Evolutionary conservation across 2,797 vertebrate genomes (phyloP), one percentile per base, ranked within the genome.

Genomic region (Jordanella pulchra): DNA sequence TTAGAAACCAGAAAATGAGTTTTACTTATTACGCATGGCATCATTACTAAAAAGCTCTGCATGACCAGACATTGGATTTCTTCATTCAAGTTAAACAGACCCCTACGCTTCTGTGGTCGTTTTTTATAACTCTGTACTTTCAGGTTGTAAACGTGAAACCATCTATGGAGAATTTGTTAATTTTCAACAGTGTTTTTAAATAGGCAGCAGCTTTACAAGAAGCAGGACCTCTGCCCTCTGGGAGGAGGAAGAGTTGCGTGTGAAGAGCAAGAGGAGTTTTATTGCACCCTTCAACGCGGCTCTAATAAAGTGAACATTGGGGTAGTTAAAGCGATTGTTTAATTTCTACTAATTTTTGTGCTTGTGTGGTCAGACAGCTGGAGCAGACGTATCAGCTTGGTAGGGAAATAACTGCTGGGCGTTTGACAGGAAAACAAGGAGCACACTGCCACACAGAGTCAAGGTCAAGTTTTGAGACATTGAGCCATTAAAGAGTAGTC

Each of bases 211-310:
- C 44, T 72, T 83, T 85, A 88, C 54, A 12, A 71, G 79, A 84
- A 83, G 82, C 86, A 87, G 81, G 67, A 67, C 58, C 3, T 50
- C 61, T 80, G 77, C 74, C 80, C 82, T 84, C 68, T 83, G 82
- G 81, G 71, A 75, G 67, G 72, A 61, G 75, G 76, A 76, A 39
- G 79, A 44, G 42, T 77, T 63, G 89, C 78, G 76, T 91, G 87
- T 86, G 79, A 91, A 87, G 77, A 80, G 68, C 76, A 65, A 67
- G 56, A 81, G 76, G 77, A 73, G 66, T 79, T 85, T 77, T 68
- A 77, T 83, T 84, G 82, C 27, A 25, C 48, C 72, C 77, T 80
- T 66, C n/a, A 77, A 86, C 82, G 25, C 77, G 74, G 76, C 66
- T 47, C 79, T 67, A 74, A 79, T 76, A 81, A 75, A 78, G 44